Evolutionary conservation across 2,888 invertebrate species (phyloP).

Genomic region (Scrobipalpa atriplicella): DNA sequence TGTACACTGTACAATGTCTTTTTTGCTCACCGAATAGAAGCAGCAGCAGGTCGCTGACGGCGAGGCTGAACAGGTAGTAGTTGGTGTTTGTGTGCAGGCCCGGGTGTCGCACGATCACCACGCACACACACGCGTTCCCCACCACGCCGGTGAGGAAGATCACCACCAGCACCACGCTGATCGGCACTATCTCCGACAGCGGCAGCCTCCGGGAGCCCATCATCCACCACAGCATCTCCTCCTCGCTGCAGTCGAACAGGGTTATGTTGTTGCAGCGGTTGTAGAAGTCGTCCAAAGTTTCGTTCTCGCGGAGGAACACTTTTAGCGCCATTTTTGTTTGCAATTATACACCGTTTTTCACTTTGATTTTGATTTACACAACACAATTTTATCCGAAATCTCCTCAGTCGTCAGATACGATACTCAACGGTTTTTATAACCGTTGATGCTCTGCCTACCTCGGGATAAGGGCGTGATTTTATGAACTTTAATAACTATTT

Average conservation of each 20-base stretch:
- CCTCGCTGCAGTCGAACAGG: slow-evolving; percentile 82
- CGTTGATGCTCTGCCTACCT: no score
- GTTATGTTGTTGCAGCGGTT: slow-evolving; percentile 75
- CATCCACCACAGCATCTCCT: slow-evolving; percentile 81
- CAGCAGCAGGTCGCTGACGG: slow-evolving; percentile 92
- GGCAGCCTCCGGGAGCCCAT: slow-evolving; percentile 86
- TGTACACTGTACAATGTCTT: no score
- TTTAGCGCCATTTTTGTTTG: slow-evolving; percentile 19
- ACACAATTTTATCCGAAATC: no score
- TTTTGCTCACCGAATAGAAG: slow-evolving; percentile 88
- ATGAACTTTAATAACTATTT: background rate
- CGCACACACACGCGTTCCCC: slow-evolving; percentile 93
- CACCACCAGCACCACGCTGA: slow-evolving; percentile 88
- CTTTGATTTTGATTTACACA: no score
- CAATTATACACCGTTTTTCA: background rate
- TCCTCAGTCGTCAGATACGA: no score
- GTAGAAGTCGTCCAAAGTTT: slow-evolving; percentile 69
- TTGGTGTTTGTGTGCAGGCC: slow-evolving; percentile 95
- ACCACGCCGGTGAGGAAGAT: slow-evolving; percentile 93
- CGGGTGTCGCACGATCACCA: slow-evolving; percentile 90
- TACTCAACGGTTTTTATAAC: no score
- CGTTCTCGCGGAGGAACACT: slow-evolving; percentile 60
- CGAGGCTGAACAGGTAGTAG: slow-evolving; percentile 94
- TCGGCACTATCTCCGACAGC: slow-evolving; percentile 78
- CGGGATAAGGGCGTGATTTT: no score